Evolutionary conservation across 1,140 invertebrate genomes (phyloP).

Genomic region (Drosophila insularis): DNA sequence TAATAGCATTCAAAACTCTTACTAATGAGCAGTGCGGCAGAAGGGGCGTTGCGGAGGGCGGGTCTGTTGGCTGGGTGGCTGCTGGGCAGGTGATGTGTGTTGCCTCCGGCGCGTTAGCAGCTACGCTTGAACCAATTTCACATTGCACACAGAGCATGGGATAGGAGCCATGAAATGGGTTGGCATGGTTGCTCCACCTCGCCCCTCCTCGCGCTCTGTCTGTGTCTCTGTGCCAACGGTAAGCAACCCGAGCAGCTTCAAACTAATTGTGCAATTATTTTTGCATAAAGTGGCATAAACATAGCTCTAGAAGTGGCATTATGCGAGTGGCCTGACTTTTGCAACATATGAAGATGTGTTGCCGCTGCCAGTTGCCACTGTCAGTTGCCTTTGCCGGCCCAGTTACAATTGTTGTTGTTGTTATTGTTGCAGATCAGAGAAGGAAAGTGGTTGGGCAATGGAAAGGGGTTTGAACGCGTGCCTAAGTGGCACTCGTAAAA

Average conservation of each 20-base stretch:
- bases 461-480: slow-evolving; percentile 43
- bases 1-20: slow-evolving; percentile 80
- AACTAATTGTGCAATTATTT: slow-evolving; percentile 83
- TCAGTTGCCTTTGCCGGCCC: slow-evolving; percentile 13
- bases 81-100: slow-evolving; percentile 57
- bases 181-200: no score
- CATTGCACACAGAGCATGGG: slow-evolving; percentile 46
- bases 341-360: slow-evolving; percentile 68
- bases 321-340: slow-evolving; percentile 79
- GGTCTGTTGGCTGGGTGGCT: background rate
- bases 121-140: slow-evolving; percentile 77
- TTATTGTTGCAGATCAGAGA: background rate
- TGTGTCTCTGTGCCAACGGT: background rate
- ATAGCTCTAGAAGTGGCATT: slow-evolving; percentile 79
- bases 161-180: no score
- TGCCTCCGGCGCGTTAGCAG: slow-evolving; percentile 57
- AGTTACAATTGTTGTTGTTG: slow-evolving; percentile 4
- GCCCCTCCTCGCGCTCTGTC: no score
- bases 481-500: slow-evolving; percentile 78
- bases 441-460: background rate
- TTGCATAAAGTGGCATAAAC: slow-evolving; percentile 83
- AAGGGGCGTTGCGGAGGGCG: slow-evolving; percentile 2
- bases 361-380: background rate
- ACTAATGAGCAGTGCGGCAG: slow-evolving; percentile 66
- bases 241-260: slow-evolving; percentile 65